Evolutionary conservation across 2,113 vertebrate genomes (phyloP).

Genomic region (Monarcha castaneiventris): DNA sequence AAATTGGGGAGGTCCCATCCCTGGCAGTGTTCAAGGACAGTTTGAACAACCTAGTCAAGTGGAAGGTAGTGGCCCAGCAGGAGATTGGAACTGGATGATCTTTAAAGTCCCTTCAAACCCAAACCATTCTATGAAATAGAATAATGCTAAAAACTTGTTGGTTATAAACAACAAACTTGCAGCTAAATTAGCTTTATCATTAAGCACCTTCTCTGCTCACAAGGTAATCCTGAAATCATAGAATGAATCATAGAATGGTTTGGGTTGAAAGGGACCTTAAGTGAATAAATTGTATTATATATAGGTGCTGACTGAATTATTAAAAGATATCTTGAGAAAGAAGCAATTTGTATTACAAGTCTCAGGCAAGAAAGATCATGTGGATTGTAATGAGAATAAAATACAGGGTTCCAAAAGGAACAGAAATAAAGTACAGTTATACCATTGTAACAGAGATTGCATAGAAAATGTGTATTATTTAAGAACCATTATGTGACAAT

Average conservation of each 20-base stretch:
- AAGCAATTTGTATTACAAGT: slow-evolving; percentile 28
- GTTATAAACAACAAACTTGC: background rate
- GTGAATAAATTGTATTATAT: background rate
- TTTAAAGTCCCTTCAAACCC: background rate
- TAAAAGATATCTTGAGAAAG: slow-evolving; percentile 13
- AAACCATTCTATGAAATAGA: background rate
- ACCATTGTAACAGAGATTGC: background rate
- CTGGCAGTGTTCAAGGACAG: background rate
- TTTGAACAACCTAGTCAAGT: background rate
- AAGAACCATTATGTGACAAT: background rate
- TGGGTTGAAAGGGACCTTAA: background rate
- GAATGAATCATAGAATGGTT: background rate
- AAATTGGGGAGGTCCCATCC: background rate
- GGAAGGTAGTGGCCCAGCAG: background rate
- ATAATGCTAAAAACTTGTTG: background rate
- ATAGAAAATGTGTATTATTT: background rate
- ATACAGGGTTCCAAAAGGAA: background rate
- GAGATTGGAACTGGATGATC: background rate
- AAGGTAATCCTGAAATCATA: background rate
- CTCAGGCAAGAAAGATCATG: slow-evolving; percentile 5
- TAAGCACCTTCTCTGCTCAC: background rate
- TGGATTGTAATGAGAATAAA: background rate
- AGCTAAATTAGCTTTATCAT: background rate
- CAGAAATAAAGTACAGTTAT: background rate
- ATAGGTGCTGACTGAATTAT: slow-evolving; percentile 15